A percentile compares a stretch with the other conserved stretches of the same genome.
Evolutionary conservation across 1,140 invertebrate species (phyloP).

Genomic region (Diorhabda elongata): DNA sequence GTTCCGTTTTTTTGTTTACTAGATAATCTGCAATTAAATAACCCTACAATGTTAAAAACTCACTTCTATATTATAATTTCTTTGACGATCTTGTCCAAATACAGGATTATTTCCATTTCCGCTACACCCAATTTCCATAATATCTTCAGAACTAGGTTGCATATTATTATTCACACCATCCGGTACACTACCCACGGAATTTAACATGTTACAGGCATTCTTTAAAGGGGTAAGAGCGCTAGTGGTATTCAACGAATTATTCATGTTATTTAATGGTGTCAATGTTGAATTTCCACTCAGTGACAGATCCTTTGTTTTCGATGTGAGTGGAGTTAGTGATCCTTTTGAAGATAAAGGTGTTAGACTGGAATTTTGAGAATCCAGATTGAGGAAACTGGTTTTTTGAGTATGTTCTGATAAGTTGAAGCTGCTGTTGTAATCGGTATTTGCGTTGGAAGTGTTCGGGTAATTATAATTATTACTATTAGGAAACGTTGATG

Average conservation of each 20-base stretch:
- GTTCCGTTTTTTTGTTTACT: no score
- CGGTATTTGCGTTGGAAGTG: slow-evolving; percentile 10
- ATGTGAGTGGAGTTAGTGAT: slow-evolving; percentile 28
- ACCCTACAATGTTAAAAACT: no score
- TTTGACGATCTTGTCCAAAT: no score
- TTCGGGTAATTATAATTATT: slow-evolving; percentile 18
- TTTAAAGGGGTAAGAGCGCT: slow-evolving; percentile 14
- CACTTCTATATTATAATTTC: no score
- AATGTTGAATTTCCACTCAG: slow-evolving; percentile 5
- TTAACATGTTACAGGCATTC: slow-evolving; percentile 4
- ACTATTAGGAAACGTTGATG: slow-evolving; percentile 16
- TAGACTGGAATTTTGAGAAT: slow-evolving; percentile 24
- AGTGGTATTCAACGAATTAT: slow-evolving; percentile 2
- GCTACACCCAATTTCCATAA: slow-evolving; percentile 16
- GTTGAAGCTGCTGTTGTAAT: slow-evolving; percentile 18
- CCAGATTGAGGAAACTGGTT: slow-evolving; percentile 28
- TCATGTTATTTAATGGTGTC: slow-evolving; percentile 6
- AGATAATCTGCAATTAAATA: no score
- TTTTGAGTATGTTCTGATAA: slow-evolving; percentile 14
- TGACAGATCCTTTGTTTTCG: slow-evolving; percentile 4
- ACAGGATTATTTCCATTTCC: neutral
- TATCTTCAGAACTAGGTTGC: slow-evolving; percentile 8
- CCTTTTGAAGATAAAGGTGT: slow-evolving; percentile 25
- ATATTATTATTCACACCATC: slow-evolving; percentile 4
- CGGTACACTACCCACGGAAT: neutral